A percentile compares a stretch with the other conserved stretches of the same genome.
phyloP scores from a whole-genome alignment of 1,140 invertebrate species.

The Tetramorium alpestre region DNA sequence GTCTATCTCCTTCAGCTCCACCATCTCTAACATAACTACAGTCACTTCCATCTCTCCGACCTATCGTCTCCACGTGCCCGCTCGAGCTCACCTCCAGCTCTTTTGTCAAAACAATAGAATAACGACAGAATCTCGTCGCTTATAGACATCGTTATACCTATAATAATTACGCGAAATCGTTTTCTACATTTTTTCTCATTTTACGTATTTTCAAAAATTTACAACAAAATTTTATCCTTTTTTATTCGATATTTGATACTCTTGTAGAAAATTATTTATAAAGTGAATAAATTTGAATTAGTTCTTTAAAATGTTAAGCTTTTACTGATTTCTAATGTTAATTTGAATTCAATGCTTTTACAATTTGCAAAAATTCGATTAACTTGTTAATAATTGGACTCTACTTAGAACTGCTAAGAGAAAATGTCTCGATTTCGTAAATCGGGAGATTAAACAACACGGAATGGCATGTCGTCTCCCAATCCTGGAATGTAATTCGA shows the following conservation, averaged over 20 bases:
- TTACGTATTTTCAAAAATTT: slow-evolving; percentile 3
- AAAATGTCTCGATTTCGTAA: slow-evolving; percentile 24
- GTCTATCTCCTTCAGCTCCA: slow-evolving; percentile 65
- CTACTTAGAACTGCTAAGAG: neutral
- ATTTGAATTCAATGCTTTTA: neutral
- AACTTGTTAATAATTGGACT: neutral
- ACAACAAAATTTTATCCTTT: neutral
- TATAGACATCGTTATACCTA: neutral
- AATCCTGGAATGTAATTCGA: slow-evolving; percentile 74
- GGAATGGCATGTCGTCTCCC: slow-evolving; percentile 22
- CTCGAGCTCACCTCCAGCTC: slow-evolving; percentile 33
- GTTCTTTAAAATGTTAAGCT: neutral
- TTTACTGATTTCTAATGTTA: neutral
- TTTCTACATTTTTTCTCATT: neutral
- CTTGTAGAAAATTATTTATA: slow-evolving; percentile 13
- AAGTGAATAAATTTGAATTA: neutral
- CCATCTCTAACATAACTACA: slow-evolving; percentile 26
- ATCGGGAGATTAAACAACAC: slow-evolving; percentile 54
- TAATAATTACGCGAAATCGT: neutral
- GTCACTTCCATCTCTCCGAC: slow-evolving; percentile 50
- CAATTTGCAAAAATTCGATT: neutral
- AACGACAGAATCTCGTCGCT: slow-evolving; percentile 1
- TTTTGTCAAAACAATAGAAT: slow-evolving; percentile 22
- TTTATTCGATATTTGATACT: neutral
- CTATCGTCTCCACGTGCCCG: slow-evolving; percentile 28